Evolutionary conservation across 2,888 invertebrate genomes (phyloP).

Genomic region (Luperina nickerlii): DNA sequence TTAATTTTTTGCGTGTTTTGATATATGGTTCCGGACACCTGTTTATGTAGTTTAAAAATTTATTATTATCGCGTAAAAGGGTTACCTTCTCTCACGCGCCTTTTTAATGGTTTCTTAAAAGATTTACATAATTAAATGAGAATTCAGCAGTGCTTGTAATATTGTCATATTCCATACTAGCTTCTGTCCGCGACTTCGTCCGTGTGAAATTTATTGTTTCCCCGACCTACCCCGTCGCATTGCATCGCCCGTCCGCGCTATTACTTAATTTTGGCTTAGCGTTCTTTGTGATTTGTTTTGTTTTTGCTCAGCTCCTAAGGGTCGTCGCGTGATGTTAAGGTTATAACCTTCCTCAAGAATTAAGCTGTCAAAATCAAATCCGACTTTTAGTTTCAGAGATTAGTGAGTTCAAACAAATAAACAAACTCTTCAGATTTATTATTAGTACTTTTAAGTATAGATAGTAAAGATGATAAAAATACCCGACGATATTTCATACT

Average conservation of each 20-base stretch:
- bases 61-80: neutral
- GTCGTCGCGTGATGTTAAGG: neutral
- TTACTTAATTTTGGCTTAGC: neutral
- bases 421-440: no score
- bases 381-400: no score
- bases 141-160: neutral
- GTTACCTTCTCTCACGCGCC: neutral
- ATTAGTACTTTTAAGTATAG: no score
- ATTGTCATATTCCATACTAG: neutral
- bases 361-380: neutral
- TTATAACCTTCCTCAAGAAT: no score
- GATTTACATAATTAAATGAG: neutral
- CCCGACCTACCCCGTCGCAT: no score
- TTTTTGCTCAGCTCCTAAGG: neutral
- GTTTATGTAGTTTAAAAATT: neutral
- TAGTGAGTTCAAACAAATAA: no score
- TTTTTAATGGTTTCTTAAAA: neutral
- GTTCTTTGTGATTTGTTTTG: no score
- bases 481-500: neutral
- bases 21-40: neutral
- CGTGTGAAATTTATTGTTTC: neutral
- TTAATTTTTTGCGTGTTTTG: conserved; percentile 31
- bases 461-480: neutral
- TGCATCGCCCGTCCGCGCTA: neutral
- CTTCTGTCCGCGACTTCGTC: no score